Evolutionary conservation across 2,113 vertebrate species (phyloP).

Genomic region (Silurus asotus): DNA sequence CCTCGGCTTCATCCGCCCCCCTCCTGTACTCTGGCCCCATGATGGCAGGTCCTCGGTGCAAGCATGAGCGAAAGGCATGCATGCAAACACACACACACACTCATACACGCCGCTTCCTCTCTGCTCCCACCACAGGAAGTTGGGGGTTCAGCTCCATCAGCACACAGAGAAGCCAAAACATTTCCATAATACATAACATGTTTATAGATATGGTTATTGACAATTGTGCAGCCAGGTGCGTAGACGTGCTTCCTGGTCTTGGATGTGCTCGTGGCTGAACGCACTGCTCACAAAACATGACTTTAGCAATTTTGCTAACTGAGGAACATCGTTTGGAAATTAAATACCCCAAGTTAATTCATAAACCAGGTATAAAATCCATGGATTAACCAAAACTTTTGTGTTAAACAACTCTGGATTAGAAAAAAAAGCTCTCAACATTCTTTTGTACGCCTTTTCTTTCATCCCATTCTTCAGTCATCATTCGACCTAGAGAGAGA

Average conservation of each 20-base stretch:
- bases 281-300: conserved; percentile 1
- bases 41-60: conserved; percentile 52
- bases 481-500: conserved; percentile 5
- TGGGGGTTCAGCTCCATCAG: conserved; percentile 65
- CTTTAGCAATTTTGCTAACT: background rate
- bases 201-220: conserved; percentile 50
- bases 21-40: conserved; percentile 51
- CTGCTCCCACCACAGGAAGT: conserved; percentile 66
- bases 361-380: background rate
- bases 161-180: conserved; percentile 62
- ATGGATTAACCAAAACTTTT: background rate
- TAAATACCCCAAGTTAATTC: background rate
- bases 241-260: conserved; percentile 20
- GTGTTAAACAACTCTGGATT: background rate
- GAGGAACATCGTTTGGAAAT: background rate
- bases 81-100: conserved; percentile 37
- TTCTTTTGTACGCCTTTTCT: background rate
- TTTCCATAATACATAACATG: conserved; percentile 38
- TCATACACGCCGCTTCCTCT: conserved; percentile 57
- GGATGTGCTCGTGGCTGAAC: background rate
- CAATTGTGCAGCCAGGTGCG: conserved; percentile 46
- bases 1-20: conserved; percentile 44
- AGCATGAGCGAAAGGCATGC: conserved; percentile 55
- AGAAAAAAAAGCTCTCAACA: background rate
- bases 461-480: background rate